Percentiles rank a stretch among this genome's conserved stretches.
These are phyloP conservation scores for Synergus laeviventris DNA, from an alignment of 2,888 invertebrate genomes.

Conservation along the genomic window DNA sequence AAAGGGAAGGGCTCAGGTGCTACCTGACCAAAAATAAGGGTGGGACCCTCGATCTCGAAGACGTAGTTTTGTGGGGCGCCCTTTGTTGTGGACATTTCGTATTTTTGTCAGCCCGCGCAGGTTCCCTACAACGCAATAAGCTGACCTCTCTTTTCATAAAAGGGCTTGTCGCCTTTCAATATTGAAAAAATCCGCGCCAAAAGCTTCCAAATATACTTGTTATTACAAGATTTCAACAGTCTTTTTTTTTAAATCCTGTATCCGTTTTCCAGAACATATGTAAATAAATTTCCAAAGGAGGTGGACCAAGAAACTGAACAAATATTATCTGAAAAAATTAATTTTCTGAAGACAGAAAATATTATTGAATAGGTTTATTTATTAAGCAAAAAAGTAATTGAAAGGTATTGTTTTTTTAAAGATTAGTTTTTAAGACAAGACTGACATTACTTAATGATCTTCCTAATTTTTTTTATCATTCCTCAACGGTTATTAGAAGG, in stretches of 20 bases:
- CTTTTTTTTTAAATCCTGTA: background rate
- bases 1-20: constrained; percentile 64
- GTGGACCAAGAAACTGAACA: background rate
- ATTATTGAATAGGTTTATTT: too few species aligned
- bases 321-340: background rate
- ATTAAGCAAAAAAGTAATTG: too few species aligned
- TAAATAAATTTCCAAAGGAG: background rate
- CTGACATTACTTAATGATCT: background rate
- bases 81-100: constrained; percentile 70
- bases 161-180: constrained; percentile 14
- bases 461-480: background rate
- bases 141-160: constrained; percentile 53
- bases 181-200: constrained; percentile 3
- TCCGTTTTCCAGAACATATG: background rate
- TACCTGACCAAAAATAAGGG: constrained; percentile 67
- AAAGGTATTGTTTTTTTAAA: background rate
- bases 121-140: constrained; percentile 56
- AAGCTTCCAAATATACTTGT: constrained; percentile 1
- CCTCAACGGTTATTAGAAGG: background rate
- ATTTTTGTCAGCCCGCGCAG: constrained; percentile 58
- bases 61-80: constrained; percentile 59
- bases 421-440: background rate
- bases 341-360: background rate
- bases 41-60: constrained; percentile 56
- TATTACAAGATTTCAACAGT: background rate